phyloP scores from a whole-genome alignment of 2,113 vertebrate genomes.

The Sarotherodon lohbergeri region DNA sequence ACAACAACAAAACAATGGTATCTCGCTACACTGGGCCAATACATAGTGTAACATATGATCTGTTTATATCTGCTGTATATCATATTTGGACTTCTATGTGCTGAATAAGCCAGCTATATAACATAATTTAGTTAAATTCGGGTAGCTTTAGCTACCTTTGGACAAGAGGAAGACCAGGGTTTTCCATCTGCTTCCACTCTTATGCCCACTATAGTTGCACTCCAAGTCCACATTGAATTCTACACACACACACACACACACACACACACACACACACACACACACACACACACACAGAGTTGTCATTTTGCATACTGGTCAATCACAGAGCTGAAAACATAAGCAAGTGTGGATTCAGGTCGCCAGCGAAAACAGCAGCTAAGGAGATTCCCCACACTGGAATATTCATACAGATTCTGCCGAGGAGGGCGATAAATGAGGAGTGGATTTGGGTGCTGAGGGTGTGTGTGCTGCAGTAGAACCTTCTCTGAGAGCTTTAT shows the following conservation, averaged over 20 bases:
- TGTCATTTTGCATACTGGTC: neutral
- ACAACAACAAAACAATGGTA: neutral
- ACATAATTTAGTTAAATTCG: neutral
- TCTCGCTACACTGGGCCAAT: neutral
- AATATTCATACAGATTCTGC: neutral
- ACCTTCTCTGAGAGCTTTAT: conserved; percentile 29
- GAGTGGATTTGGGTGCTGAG: conserved; percentile 28
- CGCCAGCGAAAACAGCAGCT: conserved; percentile 1
- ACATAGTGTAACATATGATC: neutral
- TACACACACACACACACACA: too few relatives aligned
- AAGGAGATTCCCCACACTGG: conserved; percentile 8
- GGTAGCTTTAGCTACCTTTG: neutral
- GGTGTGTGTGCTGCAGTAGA: conserved; percentile 1
- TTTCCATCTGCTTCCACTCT: neutral
- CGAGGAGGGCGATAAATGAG: neutral
- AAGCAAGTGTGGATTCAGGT: conserved; percentile 31
- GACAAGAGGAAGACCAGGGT: neutral
- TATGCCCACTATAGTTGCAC: neutral
- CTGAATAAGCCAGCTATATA: neutral
- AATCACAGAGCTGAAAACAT: neutral
- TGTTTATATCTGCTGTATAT: neutral
- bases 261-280: neutral
- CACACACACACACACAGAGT: neutral
- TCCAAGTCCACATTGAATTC: neutral
- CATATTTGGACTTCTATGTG: neutral